phyloP scores from a whole-genome alignment of 2,113 vertebrate genomes.

The Trochalopteron elliotii region DNA sequence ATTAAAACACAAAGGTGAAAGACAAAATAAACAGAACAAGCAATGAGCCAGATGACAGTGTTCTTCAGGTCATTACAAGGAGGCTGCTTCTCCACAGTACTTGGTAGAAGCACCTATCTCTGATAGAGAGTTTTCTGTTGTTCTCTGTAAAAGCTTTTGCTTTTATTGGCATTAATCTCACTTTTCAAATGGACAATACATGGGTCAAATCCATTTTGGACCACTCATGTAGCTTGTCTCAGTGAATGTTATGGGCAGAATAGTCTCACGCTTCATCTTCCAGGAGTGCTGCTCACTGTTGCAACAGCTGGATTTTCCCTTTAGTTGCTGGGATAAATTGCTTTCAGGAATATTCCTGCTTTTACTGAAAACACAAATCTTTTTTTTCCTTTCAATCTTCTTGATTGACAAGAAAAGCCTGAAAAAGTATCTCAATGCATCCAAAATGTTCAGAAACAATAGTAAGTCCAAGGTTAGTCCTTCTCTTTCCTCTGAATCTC shows the following conservation, averaged over 20 bases:
- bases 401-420: not conserved
- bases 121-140: not conserved
- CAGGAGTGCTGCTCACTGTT: not conserved
- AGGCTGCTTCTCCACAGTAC: not conserved
- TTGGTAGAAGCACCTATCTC: not conserved
- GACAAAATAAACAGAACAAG: constrained; percentile 20
- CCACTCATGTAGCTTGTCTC: not conserved
- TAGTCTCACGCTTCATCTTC: not conserved
- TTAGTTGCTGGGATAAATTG: not conserved
- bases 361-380: not conserved
- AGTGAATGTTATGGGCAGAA: not conserved
- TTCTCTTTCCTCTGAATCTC: not conserved
- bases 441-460: not conserved
- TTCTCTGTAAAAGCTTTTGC: not conserved
- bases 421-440: not conserved
- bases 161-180: not conserved
- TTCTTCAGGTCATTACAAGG: not conserved
- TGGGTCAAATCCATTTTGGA: not conserved
- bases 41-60: not conserved
- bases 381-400: not conserved
- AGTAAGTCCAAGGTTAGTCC: not conserved
- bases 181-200: not conserved
- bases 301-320: not conserved
- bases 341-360: not conserved
- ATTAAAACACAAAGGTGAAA: constrained; percentile 45